Conservation (phyloP, 2,113 vertebrate genomes). For the Ranitomeya imitator region DNA sequence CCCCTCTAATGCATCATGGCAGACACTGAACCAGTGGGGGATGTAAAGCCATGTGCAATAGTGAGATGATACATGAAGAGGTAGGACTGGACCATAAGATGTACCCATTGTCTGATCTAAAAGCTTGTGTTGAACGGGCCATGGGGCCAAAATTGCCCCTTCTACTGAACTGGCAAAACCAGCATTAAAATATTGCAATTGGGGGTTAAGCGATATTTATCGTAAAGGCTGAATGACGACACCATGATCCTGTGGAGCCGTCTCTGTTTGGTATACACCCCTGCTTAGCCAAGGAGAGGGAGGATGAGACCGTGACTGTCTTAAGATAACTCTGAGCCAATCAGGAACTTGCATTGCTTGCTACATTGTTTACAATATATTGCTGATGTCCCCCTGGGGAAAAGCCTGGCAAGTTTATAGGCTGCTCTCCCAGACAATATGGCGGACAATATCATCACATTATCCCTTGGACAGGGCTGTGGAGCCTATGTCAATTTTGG, state of each 20-base stretch:
- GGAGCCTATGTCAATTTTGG: no score
- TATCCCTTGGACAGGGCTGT: neutral
- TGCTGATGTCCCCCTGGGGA: neutral
- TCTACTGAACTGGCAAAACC: no score
- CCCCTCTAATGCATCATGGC: neutral
- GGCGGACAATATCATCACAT: neutral
- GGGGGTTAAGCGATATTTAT: neutral
- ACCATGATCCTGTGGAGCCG: neutral
- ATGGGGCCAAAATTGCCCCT: no score
- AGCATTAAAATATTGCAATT: no score
- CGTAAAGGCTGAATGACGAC: neutral
- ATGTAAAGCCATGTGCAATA: neutral
- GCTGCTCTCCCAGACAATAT: neutral
- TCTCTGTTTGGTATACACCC: neutral
- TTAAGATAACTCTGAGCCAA: neutral
- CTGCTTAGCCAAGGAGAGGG: no score
- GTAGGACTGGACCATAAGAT: no score
- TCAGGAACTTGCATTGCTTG: neutral
- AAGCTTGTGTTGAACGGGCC: no score
- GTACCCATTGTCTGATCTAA: no score
- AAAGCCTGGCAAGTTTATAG: neutral
- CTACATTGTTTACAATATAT: neutral
- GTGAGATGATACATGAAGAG: no score
- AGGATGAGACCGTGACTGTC: neutral
- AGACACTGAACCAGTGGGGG: neutral